Percentiles rank a stretch among this genome's conserved stretches.
These are phyloP conservation scores for Antheraea mylitta DNA, from an alignment of 1,140 invertebrate species.

Conservation along the genomic window DNA sequence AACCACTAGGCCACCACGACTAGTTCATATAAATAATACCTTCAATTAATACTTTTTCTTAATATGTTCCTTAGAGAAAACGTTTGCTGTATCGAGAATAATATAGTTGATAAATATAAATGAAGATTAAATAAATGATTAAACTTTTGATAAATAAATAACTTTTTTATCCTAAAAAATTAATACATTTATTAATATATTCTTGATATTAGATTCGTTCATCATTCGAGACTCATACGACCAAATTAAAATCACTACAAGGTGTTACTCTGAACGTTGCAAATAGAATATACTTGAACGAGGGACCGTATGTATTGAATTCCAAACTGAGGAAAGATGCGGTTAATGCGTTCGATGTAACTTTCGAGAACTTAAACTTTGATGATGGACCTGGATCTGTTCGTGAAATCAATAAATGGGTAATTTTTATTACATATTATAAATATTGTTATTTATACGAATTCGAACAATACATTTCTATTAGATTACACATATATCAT, in stretches of 20 bases:
- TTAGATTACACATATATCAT: not conserved
- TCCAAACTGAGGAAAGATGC: constrained; percentile 56
- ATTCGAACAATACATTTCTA: not conserved
- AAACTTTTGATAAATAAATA: too few relatives aligned
- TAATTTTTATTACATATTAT: constrained; percentile 32
- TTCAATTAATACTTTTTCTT: too few relatives aligned
- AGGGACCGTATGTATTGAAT: constrained; percentile 55
- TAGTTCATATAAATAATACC: too few relatives aligned
- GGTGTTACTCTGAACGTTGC: constrained; percentile 65
- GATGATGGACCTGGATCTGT: constrained; percentile 34
- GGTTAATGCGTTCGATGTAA: constrained; percentile 60
- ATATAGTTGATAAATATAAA: too few relatives aligned
- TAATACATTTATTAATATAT: not conserved
- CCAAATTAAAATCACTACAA: constrained; percentile 50
- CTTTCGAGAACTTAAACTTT: constrained; percentile 60
- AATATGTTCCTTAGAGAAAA: too few relatives aligned
- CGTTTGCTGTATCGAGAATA: too few relatives aligned
- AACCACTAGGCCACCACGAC: too few relatives aligned
- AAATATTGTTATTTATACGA: not conserved
- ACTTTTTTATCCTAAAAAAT: too few relatives aligned
- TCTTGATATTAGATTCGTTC: constrained; percentile 54
- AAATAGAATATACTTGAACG: constrained; percentile 66
- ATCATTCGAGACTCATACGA: constrained; percentile 45
- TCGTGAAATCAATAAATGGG: constrained; percentile 60
- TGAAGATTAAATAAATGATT: too few relatives aligned